Percentiles rank a stretch among this genome's conserved stretches.
These are phyloP conservation scores for Loris lydekkerianus DNA, from an alignment of 2,797 vertebrate genomes.

Conservation along the genomic window DNA sequence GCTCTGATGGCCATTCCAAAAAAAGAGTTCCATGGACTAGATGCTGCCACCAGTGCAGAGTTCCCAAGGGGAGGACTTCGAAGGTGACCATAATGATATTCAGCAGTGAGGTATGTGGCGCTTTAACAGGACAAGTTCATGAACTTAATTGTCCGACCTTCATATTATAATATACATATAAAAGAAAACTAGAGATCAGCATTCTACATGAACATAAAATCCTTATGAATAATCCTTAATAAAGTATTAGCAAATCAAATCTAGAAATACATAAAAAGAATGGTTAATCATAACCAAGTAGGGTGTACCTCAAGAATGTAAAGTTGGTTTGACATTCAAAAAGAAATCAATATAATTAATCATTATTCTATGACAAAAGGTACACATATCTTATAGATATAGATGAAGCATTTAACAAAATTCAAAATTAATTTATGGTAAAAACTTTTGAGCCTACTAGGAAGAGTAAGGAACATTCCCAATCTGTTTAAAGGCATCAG, in stretches of 20 bases:
- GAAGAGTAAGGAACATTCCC: neutral
- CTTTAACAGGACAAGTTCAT: too few species aligned
- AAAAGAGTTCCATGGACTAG: too few species aligned
- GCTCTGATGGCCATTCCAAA: too few species aligned
- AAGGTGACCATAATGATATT: too few species aligned
- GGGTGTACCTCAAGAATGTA: conserved; percentile 14
- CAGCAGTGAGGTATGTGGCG: too few species aligned
- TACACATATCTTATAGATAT: neutral
- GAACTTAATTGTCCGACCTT: too few species aligned
- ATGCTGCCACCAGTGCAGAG: too few species aligned
- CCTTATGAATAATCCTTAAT: neutral
- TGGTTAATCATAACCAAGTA: neutral
- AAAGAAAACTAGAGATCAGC: neutral
- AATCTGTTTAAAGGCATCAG: neutral
- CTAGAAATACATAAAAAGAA: neutral
- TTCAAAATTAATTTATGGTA: conserved; percentile 20
- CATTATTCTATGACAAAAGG: neutral
- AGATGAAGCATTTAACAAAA: conserved; percentile 9
- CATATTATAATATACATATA: neutral
- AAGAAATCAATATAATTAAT: conserved; percentile 14
- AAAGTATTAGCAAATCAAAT: conserved; percentile 42
- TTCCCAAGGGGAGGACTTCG: too few species aligned
- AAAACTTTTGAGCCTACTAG: neutral
- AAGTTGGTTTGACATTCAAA: neutral
- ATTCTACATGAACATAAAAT: neutral